Conservation (phyloP, 2,888 invertebrate species). For the Ypsolopha sequella region DNA sequence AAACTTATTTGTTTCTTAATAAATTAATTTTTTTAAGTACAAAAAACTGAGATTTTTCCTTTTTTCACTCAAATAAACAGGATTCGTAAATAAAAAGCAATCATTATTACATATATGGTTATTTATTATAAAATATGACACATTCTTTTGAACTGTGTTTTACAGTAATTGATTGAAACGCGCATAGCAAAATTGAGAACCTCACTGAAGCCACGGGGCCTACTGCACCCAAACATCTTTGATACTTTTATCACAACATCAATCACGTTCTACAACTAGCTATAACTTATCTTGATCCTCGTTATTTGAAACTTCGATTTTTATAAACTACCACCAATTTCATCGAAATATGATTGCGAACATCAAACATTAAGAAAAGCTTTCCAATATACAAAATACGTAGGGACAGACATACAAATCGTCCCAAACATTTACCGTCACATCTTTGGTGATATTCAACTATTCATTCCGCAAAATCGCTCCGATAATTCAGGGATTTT, state of each 20-base stretch:
- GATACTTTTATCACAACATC: conserved; percentile 36
- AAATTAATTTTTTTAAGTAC: no score
- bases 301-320: not conserved
- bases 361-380: not conserved
- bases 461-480: not conserved
- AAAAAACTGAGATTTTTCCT: no score
- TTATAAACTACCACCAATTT: not conserved
- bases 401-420: no score
- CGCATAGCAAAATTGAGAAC: conserved; percentile 55
- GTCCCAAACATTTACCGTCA: no score
- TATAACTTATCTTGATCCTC: conserved; percentile 2
- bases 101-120: conserved; percentile 64
- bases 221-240: not conserved
- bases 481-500: not conserved
- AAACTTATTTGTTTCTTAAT: conserved; percentile 6
- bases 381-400: no score
- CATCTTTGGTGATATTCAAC: no score
- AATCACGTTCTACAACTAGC: conserved; percentile 19
- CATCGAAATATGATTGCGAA: not conserved
- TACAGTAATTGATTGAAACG: conserved; percentile 57
- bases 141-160: conserved; percentile 68
- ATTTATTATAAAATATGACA: conserved; percentile 72
- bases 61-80: no score
- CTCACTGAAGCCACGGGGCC: conserved; percentile 26
- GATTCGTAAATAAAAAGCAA: conserved; percentile 18